These are phyloP conservation scores for Microcaecilia unicolor DNA, from an alignment of 2,797 vertebrate genomes.

Conservation along the genomic window DNA sequence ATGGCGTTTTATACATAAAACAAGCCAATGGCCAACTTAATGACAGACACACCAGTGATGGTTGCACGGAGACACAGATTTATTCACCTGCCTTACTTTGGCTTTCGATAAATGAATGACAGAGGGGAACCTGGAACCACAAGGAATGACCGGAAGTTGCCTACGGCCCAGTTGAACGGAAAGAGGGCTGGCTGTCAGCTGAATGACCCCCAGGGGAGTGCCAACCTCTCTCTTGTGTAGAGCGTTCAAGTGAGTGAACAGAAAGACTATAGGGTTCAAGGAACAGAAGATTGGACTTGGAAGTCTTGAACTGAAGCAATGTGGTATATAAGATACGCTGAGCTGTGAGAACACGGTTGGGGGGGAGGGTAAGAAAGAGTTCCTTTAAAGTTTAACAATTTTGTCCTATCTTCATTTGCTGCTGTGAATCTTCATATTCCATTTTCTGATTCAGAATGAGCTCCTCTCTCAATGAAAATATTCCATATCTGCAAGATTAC, in stretches of 20 bases:
- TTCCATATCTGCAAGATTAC: no score
- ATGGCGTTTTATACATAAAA: no score
- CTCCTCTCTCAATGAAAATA: no score
- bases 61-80: constrained; percentile 24
- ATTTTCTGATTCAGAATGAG: no score
- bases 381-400: no score
- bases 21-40: no score
- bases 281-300: constrained; percentile 71
- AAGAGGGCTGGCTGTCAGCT: constrained; percentile 68
- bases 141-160: constrained; percentile 80
- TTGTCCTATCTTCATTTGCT: no score
- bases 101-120: constrained; percentile 87
- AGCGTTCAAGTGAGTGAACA: constrained; percentile 69
- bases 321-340: constrained; percentile 77
- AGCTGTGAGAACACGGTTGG: constrained; percentile 62
- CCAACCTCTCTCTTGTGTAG: constrained; percentile 60
- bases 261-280: constrained; percentile 73
- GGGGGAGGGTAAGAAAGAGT: constrained; percentile 39
- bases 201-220: constrained; percentile 77
- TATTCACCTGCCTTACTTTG: constrained; percentile 86
- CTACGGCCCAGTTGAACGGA: constrained; percentile 65
- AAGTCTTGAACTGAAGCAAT: constrained; percentile 71
- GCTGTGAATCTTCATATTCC: no score
- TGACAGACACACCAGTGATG: constrained; percentile 6
- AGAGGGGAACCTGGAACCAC: constrained; percentile 73